These are phyloP conservation scores for Crocallis elinguaria DNA, from an alignment of 2,888 invertebrate species.

Conservation along the genomic window DNA sequence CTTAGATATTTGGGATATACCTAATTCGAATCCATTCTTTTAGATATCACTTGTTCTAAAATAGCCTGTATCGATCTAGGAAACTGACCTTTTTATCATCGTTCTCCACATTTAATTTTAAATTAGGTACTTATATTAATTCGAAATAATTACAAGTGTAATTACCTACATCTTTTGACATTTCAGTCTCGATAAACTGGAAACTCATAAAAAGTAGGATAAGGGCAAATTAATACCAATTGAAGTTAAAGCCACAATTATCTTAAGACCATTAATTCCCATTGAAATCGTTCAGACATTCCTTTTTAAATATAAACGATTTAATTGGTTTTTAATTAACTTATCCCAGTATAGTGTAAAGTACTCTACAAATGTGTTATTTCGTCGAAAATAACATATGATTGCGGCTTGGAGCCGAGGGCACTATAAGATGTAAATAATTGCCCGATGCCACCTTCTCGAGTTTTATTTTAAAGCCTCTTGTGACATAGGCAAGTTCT, in stretches of 20 bases:
- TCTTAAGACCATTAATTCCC: slow-evolving; percentile 13
- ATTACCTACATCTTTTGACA: too few species aligned
- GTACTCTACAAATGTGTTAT: slow-evolving; percentile 41
- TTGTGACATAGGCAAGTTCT: slow-evolving; percentile 5
- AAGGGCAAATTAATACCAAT: slow-evolving; percentile 11
- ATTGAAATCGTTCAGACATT: slow-evolving; percentile 1
- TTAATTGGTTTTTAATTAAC: slow-evolving; percentile 47
- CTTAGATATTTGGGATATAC: too few species aligned
- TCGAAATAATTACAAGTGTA: too few species aligned
- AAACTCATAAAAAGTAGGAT: slow-evolving; percentile 5
- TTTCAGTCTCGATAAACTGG: neutral
- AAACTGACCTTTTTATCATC: too few species aligned
- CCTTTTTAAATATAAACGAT: slow-evolving; percentile 11
- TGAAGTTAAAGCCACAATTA: slow-evolving; percentile 11
- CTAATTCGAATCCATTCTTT: too few species aligned
- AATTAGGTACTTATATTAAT: too few species aligned
- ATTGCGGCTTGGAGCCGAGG: slow-evolving; percentile 12
- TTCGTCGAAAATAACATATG: slow-evolving; percentile 29
- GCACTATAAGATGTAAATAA: slow-evolving; percentile 25
- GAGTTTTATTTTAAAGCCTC: slow-evolving; percentile 7
- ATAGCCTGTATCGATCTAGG: too few species aligned
- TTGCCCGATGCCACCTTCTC: neutral
- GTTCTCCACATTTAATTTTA: too few species aligned
- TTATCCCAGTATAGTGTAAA: slow-evolving; percentile 42
- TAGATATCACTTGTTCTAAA: too few species aligned